Percentiles rank a stretch among this genome's conserved stretches.
These are phyloP conservation scores for Osmerus eperlanus DNA, from an alignment of 2,113 vertebrate species.

Conservation along the genomic window DNA sequence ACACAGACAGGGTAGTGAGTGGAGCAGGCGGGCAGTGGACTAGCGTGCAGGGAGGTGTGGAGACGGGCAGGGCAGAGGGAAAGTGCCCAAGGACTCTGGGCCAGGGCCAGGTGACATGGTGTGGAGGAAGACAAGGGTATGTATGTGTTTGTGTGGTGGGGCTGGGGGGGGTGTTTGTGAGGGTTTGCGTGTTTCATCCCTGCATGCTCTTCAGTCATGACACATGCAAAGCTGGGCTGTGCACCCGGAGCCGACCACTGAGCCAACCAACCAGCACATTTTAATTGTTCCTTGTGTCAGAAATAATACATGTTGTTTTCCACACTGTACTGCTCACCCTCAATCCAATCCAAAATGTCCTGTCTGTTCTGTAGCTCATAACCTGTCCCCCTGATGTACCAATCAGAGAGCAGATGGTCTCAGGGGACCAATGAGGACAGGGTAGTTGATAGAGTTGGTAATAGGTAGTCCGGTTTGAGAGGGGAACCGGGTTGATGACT, in stretches of 20 bases:
- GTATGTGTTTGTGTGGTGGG: constrained; percentile 37
- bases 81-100: constrained; percentile 53
- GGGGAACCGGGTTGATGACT: no score
- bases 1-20: no score
- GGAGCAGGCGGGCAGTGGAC: background rate
- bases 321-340: no score
- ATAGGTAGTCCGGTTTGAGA: no score
- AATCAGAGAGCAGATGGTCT: constrained; percentile 4
- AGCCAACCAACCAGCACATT: constrained; percentile 24
- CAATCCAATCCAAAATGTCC: no score
- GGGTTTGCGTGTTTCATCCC: constrained; percentile 15
- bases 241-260: background rate
- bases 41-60: constrained; percentile 50
- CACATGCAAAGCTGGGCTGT: constrained; percentile 8
- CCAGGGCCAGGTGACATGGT: constrained; percentile 34
- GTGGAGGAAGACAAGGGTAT: constrained; percentile 50
- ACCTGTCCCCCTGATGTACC: no score
- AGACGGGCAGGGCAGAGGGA: constrained; percentile 49
- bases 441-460: background rate
- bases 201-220: constrained; percentile 20
- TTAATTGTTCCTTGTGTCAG: constrained; percentile 22
- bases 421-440: constrained; percentile 8
- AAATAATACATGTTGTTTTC: background rate
- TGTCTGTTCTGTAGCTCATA: no score
- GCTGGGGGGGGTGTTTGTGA: constrained; percentile 57